A percentile compares a stretch with the other conserved stretches of the same genome.
phyloP scores from a whole-genome alignment of 2,797 vertebrate genomes.

The Chaunax sp. region DNA sequence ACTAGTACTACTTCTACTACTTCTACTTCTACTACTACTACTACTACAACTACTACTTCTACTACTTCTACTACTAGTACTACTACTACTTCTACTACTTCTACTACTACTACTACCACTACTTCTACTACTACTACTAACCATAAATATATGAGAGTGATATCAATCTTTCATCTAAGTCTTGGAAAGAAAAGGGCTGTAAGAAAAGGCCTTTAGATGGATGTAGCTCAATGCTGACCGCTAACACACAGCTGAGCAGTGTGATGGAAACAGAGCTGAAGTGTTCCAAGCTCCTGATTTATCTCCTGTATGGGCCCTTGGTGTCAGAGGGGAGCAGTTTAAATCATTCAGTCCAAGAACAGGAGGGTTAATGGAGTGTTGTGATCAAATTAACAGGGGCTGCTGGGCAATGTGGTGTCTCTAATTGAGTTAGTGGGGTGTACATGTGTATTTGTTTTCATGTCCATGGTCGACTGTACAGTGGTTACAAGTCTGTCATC shows the following conservation, averaged over 20 bases:
- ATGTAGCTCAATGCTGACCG: too few species aligned
- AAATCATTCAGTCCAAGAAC: slow-evolving; percentile 59
- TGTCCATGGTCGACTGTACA: slow-evolving; percentile 5
- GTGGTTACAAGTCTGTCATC: slow-evolving; percentile 19
- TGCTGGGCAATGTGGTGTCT: slow-evolving; percentile 64
- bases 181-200: not conserved
- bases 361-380: slow-evolving; percentile 65
- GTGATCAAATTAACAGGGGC: slow-evolving; percentile 69
- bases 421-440: slow-evolving; percentile 63
- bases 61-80: too few species aligned
- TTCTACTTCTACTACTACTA: too few species aligned
- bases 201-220: slow-evolving; percentile 5
- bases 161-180: not conserved
- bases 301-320: slow-evolving; percentile 45
- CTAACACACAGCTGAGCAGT: not conserved
- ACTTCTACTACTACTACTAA: too few species aligned
- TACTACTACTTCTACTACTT: too few species aligned
- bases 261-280: not conserved
- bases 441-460: slow-evolving; percentile 14
- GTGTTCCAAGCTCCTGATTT: slow-evolving; percentile 25
- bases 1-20: too few species aligned
- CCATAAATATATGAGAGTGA: too few species aligned
- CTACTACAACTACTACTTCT: too few species aligned
- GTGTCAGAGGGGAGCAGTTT: slow-evolving; percentile 45
- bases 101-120: too few species aligned